Percentiles rank a stretch among this genome's conserved stretches.
Evolutionary conservation across 2,888 invertebrate genomes (phyloP).

Genomic region (Hybos culiciformis): DNA sequence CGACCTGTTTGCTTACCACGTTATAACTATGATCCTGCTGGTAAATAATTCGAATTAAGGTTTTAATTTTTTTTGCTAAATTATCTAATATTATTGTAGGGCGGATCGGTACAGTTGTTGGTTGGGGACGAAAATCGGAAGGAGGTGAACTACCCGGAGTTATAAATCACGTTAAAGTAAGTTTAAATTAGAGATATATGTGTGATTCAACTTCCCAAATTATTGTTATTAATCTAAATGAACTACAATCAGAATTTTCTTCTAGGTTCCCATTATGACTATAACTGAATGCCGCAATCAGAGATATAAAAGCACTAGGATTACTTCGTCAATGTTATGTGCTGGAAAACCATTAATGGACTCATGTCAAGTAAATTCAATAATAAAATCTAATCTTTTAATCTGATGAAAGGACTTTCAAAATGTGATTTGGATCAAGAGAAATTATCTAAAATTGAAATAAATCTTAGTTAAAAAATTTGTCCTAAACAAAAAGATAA

Average conservation of each 20-base stretch:
- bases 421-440: too few relatives aligned
- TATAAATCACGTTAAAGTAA: constrained; percentile 71
- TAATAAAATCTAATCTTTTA: too few relatives aligned
- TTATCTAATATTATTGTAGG: constrained; percentile 19
- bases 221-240: too few relatives aligned
- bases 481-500: too few relatives aligned
- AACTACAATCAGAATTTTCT: too few relatives aligned
- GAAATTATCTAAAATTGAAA: too few relatives aligned
- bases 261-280: constrained; percentile 70
- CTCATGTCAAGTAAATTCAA: constrained; percentile 79
- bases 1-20: constrained; percentile 62
- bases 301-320: constrained; percentile 71
- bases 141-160: constrained; percentile 65
- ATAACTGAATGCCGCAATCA: constrained; percentile 64
- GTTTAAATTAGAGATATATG: too few relatives aligned
- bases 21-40: constrained; percentile 38
- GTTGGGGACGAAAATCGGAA: constrained; percentile 75
- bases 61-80: neutral
- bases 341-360: constrained; percentile 70
- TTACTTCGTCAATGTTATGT: constrained; percentile 74
- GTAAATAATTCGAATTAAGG: constrained; percentile 33
- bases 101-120: constrained; percentile 57
- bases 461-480: too few relatives aligned
- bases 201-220: too few relatives aligned
- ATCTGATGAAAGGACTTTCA: too few relatives aligned